Base-by-base conservation (phyloP, 2,888 invertebrate species). In the Labia minor region DNA sequence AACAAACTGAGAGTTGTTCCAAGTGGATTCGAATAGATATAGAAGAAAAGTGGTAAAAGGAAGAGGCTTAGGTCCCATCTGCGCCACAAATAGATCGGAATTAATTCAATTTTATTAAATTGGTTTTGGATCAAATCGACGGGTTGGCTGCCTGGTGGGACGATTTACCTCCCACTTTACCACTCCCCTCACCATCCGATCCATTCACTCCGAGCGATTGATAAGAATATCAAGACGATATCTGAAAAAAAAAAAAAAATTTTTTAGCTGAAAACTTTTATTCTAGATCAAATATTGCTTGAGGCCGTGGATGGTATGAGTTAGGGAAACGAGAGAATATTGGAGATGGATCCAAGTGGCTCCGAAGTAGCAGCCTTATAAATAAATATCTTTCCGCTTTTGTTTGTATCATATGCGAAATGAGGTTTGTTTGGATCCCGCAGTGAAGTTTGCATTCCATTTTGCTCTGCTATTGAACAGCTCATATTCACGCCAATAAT, bases 31-130 rank as follows among this genome's bases (percentile, higher is more conserved):
- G 26, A 8, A 26, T 3, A 26, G 26, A 26, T 3, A 26, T 26
- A 26, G 26, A 26, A 26, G 26, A 26, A 49, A n/a, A 16, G 49
- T 49, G 2, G 49, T 8, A 16, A 49, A 14, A 49, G 49, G 14
- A 49, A 16, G 49, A 16, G 49, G 49, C 49, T 8, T 8, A 49
- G 49, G 49, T 49, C 49, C 49, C 49, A 49, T 49, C 49, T 49
- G 49, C 8, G 49, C 49, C 49, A 49, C 49, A 49, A 49, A 49
- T 49, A 49, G 49, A 49, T n/a, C 49, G 49, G 49, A 49, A 49
- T 49, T 49, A 49, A 49, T 49, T 49, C 49, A 49, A 49, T 49
- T 49, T 49, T 49, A 49, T 49, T 49, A 49, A 49, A 49, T 49
- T 49, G 49, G 49, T 49, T 49, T 49, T 49, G 49, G 49, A 49